These are phyloP conservation scores for Scaptomyza polygonia DNA, from an alignment of 2,888 invertebrate species.

Conservation along the genomic window DNA sequence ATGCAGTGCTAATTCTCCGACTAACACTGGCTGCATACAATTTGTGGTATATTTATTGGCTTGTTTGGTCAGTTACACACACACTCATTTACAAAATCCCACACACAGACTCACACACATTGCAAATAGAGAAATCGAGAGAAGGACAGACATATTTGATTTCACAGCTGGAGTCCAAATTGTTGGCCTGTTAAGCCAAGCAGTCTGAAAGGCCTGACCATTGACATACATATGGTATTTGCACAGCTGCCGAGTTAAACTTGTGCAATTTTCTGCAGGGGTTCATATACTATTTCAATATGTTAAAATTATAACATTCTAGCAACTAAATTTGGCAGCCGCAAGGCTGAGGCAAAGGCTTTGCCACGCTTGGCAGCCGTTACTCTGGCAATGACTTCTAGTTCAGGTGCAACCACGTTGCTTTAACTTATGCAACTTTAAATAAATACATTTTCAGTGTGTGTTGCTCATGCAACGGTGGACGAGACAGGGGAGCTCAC, in stretches of 20 bases:
- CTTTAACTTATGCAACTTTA: conserved; percentile 76
- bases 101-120: not conserved
- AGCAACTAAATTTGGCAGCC: conserved; percentile 36
- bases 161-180: conserved; percentile 36
- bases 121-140: conserved; percentile 4
- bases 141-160: conserved; percentile 11
- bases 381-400: conserved; percentile 49
- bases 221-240: conserved; percentile 74
- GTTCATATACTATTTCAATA: conserved; percentile 50
- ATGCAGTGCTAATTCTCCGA: conserved; percentile 56
- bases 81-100: conserved; percentile 13
- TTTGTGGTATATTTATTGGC: conserved; percentile 80
- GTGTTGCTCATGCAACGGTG: conserved; percentile 13
- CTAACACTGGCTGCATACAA: conserved; percentile 75
- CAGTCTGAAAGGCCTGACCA: conserved; percentile 53
- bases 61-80: conserved; percentile 65
- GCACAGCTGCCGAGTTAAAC: conserved; percentile 57
- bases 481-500: conserved; percentile 35
- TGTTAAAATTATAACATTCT: conserved; percentile 63
- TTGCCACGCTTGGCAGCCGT: conserved; percentile 31
- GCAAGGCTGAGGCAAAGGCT: conserved; percentile 20
- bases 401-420: conserved; percentile 35
- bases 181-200: conserved; percentile 56
- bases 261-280: conserved; percentile 19
- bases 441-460: conserved; percentile 73